Evolutionary conservation across 2,113 vertebrate genomes (phyloP), one percentile per base, ranked within the genome.

Genomic region (Sinocyclocheilus grahami): DNA sequence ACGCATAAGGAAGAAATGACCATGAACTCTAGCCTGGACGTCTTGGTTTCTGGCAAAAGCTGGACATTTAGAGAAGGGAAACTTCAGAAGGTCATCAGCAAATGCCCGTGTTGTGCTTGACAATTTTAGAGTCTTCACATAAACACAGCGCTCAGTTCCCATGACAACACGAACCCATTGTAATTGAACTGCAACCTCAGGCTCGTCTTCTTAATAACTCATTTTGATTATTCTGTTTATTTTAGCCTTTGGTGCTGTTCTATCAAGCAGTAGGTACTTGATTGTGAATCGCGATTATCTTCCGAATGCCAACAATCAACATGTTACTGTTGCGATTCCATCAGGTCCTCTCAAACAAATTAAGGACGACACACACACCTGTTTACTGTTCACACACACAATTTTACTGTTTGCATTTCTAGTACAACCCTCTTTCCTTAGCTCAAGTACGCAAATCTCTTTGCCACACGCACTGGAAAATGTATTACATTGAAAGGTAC

Each of bases 261-360:
- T 84, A 89, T 85, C 83, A 20, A 81, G 27, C 76, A 82, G 86
- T 80, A 87, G 85, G 83, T 79, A 85, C 87, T 84, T 85, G 86
- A 90, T 88, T 88, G 81, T 78, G 82, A 88, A 89, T 87, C 71
- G 69, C 84, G 65, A 65, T 85, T 83, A 86, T 80, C 58, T 58
- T 79, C 74, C 79, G 53, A 75, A 86, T 80, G 78, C 30, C 46
- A 65, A 76, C 82, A 88, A 90, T 91, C 89, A 90, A 46, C 58
- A 76, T 84, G 83, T 86, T 82, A 83, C 81, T 78, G 67, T 60
- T 65, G 58, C 80, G 80, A 78, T 83, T 82, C 63, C 69, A 48
- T 79, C 71, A 86, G 65, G 69, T 88, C 76, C 55, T 79, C 85
- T 80, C 76, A 82, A 76, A 84, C 37, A 77, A 85, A 82, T 88